These are phyloP conservation scores for Tetramorium alpestre DNA, from an alignment of 1,140 invertebrate species.

Conservation along the genomic window DNA sequence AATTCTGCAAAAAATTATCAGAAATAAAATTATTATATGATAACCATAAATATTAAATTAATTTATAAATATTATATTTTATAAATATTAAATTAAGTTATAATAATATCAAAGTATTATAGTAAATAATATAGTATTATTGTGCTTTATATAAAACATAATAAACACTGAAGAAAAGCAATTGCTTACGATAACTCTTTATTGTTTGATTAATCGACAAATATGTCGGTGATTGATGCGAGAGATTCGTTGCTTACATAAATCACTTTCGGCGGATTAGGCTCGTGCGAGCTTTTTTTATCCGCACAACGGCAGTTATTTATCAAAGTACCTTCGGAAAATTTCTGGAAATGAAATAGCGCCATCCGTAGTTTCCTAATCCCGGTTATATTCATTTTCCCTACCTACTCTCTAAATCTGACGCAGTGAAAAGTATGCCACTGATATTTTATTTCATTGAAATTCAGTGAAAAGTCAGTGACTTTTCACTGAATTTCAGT, in stretches of 20 bases:
- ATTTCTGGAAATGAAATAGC: constrained; percentile 16
- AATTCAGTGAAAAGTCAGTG: no score
- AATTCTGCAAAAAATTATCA: not conserved
- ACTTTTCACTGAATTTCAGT: no score
- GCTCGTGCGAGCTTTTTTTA: not conserved
- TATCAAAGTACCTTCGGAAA: constrained; percentile 42
- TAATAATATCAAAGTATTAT: no score
- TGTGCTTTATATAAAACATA: not conserved
- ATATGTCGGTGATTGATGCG: constrained; percentile 9
- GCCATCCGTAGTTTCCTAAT: constrained; percentile 4
- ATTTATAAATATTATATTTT: not conserved
- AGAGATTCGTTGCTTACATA: constrained; percentile 29
- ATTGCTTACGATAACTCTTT: not conserved
- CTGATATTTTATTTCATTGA: no score
- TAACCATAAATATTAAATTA: not conserved
- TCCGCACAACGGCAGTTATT: constrained; percentile 1
- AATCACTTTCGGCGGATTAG: constrained; percentile 42
- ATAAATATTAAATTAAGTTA: not conserved
- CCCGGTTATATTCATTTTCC: not conserved
- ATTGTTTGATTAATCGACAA: constrained; percentile 9
- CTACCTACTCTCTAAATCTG: not conserved
- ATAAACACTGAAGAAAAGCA: not conserved
- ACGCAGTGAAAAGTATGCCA: no score
- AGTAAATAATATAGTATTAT: not conserved
- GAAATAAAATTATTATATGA: not conserved